phyloP scores from a whole-genome alignment of 37 sponge, comb jelly and placozoan species.

The Mnemiopsis leidyi region DNA sequence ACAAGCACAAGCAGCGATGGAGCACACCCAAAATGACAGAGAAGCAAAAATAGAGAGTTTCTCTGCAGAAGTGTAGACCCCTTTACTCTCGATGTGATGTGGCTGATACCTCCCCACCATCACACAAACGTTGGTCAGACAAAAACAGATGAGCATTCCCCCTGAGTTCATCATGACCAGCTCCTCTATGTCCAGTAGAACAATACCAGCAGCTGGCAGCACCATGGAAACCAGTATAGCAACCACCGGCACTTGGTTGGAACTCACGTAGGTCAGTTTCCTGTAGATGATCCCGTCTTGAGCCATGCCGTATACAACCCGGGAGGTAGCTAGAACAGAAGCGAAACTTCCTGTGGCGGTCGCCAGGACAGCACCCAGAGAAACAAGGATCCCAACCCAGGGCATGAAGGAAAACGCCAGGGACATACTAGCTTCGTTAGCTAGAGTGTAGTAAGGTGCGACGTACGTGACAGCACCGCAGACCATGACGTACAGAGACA shows the following conservation, averaged over 20 bases:
- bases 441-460: conserved; percentile 58
- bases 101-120: conserved; percentile 57
- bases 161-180: conserved; percentile 65
- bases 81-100: background rate
- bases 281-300: conserved; percentile 36
- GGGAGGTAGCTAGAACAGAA: background rate
- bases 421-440: conserved; percentile 28
- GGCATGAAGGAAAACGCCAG: background rate
- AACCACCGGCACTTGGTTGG: conserved; percentile 18
- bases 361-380: conserved; percentile 23
- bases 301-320: conserved; percentile 51
- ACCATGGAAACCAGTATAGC: conserved; percentile 34
- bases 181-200: conserved; percentile 58
- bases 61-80: background rate
- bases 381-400: conserved; percentile 8
- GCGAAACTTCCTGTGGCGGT: conserved; percentile 54
- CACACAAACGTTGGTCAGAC: conserved; percentile 53
- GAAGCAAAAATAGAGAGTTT: background rate
- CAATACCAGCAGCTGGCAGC: conserved; percentile 22
- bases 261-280: background rate
- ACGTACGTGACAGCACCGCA: conserved; percentile 54
- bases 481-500: conserved; percentile 39
- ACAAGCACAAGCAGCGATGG: background rate
- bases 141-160: conserved; percentile 40
- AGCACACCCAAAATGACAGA: background rate